Conservation (phyloP, 2,797 vertebrate genomes). For the Podarcis lilfordi region DNA sequence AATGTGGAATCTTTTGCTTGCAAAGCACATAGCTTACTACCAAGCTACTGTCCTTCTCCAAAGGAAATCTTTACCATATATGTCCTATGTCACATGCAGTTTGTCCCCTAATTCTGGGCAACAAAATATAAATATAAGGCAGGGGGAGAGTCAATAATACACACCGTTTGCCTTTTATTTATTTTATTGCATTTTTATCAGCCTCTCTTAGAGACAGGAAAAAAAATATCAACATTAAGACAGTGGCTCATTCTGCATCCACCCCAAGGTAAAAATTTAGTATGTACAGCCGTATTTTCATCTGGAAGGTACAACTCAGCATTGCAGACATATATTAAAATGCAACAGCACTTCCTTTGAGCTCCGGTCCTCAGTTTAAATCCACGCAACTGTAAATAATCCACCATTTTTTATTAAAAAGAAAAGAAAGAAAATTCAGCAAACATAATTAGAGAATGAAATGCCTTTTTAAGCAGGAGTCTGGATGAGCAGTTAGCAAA, state of each 20-base stretch:
- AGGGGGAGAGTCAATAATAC: neutral
- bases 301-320: neutral
- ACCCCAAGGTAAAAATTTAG: neutral
- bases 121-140: neutral
- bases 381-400: slow-evolving; percentile 28
- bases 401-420: neutral
- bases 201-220: neutral
- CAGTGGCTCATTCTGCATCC: neutral
- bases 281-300: neutral
- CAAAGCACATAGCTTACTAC: neutral
- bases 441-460: slow-evolving; percentile 9
- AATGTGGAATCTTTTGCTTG: neutral
- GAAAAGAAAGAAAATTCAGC: neutral
- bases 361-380: neutral
- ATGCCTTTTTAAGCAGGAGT: neutral
- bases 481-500: neutral
- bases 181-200: neutral
- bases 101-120: neutral
- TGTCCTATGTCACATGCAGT: neutral
- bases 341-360: neutral
- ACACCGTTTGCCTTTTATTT: neutral
- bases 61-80: neutral
- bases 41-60: neutral
- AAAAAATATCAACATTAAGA: neutral
- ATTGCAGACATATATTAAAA: slow-evolving; percentile 25